Percentiles rank a stretch among this genome's conserved stretches.
phyloP scores from a whole-genome alignment of 2,113 vertebrate species.

The Tapirus terrestris region DNA sequence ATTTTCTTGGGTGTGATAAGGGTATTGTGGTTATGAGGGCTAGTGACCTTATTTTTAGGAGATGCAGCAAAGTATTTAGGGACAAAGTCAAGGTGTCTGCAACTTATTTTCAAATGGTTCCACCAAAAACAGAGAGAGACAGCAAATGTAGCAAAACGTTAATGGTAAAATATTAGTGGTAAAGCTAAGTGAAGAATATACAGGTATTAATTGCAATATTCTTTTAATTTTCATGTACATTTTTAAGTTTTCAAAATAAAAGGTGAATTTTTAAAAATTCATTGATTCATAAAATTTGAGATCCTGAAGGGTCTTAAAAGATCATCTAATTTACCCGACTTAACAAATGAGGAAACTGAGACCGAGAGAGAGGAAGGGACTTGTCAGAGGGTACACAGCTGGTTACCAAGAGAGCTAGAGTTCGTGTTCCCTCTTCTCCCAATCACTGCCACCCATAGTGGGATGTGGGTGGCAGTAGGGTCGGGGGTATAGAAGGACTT shows the following conservation, averaged over 20 bases:
- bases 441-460: accelerated
- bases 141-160: neutral
- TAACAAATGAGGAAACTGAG: neutral
- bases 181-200: too few relatives aligned
- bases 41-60: neutral
- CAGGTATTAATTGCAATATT: neutral
- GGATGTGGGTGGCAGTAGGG: neutral
- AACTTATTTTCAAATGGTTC: neutral
- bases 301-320: neutral
- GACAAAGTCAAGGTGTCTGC: neutral
- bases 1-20: neutral
- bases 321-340: neutral
- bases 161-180: neutral
- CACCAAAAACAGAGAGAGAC: neutral
- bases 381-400: neutral
- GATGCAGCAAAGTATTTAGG: neutral
- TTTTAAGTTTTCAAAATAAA: neutral
- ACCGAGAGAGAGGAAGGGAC: neutral
- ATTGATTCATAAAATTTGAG: neutral
- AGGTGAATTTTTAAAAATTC: neutral
- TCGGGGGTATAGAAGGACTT: neutral
- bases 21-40: neutral
- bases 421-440: neutral
- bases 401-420: neutral
- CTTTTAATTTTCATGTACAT: neutral